Evolutionary conservation across 1,140 invertebrate species (phyloP).

Genomic region (Papilio polyxenes): DNA sequence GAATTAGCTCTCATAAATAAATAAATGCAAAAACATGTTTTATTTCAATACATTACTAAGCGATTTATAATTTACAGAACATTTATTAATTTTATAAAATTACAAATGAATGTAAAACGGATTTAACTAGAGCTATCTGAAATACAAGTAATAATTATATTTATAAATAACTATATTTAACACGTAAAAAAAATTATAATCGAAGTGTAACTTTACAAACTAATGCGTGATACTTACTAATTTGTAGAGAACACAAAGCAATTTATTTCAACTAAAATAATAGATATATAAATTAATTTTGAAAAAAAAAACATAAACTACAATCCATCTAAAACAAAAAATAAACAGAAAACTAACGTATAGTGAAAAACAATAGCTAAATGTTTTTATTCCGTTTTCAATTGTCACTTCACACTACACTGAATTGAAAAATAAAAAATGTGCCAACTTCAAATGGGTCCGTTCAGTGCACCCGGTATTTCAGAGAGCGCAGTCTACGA

Average conservation of each 20-base stretch:
- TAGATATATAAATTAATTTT: constrained; percentile 13
- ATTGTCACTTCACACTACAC: constrained; percentile 31
- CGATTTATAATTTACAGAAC: too few relatives aligned
- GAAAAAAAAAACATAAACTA: not conserved
- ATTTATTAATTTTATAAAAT: too few relatives aligned
- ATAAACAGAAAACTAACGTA: not conserved
- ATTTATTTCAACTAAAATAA: not conserved
- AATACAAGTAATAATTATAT: too few relatives aligned
- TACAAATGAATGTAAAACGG: too few relatives aligned
- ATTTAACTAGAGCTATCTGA: too few relatives aligned
- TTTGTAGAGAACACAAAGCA: not conserved
- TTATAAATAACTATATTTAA: not conserved
- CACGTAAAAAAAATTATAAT: not conserved
- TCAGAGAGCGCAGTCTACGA: not conserved
- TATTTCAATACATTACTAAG: not conserved
- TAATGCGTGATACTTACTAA: not conserved
- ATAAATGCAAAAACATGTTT: not conserved
- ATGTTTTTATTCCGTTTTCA: constrained; percentile 10
- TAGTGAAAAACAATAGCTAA: not conserved
- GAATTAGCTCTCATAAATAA: not conserved
- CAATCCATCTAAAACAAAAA: not conserved
- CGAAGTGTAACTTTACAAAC: not conserved
- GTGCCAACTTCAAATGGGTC: constrained; percentile 13
- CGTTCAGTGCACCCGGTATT: constrained; percentile 26
- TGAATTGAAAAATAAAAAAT: constrained; percentile 25